Evolutionary conservation across 2,113 vertebrate genomes (phyloP), one percentile per base, ranked within the genome.

Genomic region (Blennius ocellaris): DNA sequence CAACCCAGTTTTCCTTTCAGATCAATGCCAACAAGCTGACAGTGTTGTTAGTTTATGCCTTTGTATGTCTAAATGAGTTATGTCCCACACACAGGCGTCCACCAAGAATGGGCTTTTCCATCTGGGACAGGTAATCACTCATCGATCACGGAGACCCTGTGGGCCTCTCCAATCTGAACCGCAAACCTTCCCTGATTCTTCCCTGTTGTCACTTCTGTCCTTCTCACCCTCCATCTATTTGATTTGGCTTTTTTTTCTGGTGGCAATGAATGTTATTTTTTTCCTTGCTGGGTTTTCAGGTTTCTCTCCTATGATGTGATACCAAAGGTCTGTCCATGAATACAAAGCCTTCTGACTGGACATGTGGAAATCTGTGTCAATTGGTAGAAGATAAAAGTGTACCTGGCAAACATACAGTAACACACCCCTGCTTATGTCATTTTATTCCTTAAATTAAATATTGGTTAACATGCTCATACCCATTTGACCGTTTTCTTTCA

Each of bases 91-190:
- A 85, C 94, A 95, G 94, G 93, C 87, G 68, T 16, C 89, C 81
- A 72, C 90, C 91, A 95, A 90, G 93, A 95, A 94, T 92, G 93
- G 93, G 74, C 85, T 92, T 92, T 93, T 92, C 86, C 90, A 90
- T 87, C 62, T 90, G 55, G 90, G 90, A 91, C 93, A 95, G 94
- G 94, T 95, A 95, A 94, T 86, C 49, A 59, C 48, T 56, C 57
- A 64, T 69, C 49, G 7, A 52, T 68, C 69, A 39, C 55, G 73
- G 83, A 78, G 67, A 54, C 84, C 80, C 68, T 80, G 21, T 47
- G 49, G 77, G 79, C 43, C 68, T 75, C 51, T 68, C 47, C 30
- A 71, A 79, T 83, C 80, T 79, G 58, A 68, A 73, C 55, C 70
- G 59, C 67, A 87, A 81, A 56, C 80, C 76, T 75, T 68, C 58